Conservation (phyloP, 2,888 invertebrate genomes). For the Clivina fossor region DNA sequence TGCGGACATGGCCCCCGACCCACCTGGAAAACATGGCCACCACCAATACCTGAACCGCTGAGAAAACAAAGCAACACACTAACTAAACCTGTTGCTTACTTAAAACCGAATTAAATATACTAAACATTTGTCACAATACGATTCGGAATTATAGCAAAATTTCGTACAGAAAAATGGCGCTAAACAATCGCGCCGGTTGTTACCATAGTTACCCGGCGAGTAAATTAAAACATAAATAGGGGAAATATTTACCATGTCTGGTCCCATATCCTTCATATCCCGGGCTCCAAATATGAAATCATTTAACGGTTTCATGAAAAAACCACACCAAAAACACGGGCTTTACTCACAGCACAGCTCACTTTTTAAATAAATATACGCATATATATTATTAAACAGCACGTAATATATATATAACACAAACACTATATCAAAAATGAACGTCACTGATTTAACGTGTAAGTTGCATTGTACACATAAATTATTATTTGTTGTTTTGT, state of each 20-base stretch:
- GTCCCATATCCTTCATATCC: slow-evolving; percentile 80
- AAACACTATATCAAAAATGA: slow-evolving; percentile 12
- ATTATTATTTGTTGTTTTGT: slow-evolving; percentile 14
- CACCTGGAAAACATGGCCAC: slow-evolving; percentile 59
- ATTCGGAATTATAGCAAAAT: no score
- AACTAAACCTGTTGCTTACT: slow-evolving; percentile 64
- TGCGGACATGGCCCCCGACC: slow-evolving; percentile 40
- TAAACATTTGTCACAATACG: slow-evolving; percentile 10
- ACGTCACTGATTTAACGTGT: slow-evolving; percentile 18
- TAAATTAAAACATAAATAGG: slow-evolving; percentile 8
- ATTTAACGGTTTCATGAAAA: slow-evolving; percentile 68
- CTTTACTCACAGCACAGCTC: slow-evolving; percentile 10
- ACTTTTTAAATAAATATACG: slow-evolving; percentile 19
- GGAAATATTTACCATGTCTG: slow-evolving; percentile 70
- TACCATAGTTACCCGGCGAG: slow-evolving; percentile 4
- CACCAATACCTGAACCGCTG: slow-evolving; percentile 64
- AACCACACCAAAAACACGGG: slow-evolving; percentile 23
- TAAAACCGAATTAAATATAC: slow-evolving; percentile 38
- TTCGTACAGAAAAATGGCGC: slow-evolving; percentile 27
- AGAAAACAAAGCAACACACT: slow-evolving; percentile 55
- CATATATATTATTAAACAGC: slow-evolving; percentile 7
- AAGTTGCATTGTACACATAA: slow-evolving; percentile 16
- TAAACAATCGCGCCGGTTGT: slow-evolving; percentile 14
- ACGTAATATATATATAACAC: slow-evolving; percentile 14
- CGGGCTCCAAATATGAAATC: slow-evolving; percentile 66